These are phyloP conservation scores for Athalia circularis DNA, from an alignment of 2,888 invertebrate species.

Conservation along the genomic window DNA sequence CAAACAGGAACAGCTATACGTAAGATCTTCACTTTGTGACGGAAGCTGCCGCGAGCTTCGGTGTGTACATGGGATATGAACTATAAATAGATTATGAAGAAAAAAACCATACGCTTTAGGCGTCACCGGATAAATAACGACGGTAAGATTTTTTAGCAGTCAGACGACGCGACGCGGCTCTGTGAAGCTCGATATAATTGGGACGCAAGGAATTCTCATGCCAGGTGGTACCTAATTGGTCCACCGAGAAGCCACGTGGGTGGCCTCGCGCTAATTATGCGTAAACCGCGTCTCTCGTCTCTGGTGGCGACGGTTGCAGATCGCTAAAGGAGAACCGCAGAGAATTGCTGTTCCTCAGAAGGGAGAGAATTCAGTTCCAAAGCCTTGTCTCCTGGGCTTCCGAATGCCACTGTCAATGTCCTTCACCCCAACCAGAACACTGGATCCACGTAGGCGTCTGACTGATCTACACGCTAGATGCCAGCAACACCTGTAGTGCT, in stretches of 20 bases:
- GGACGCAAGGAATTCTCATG: conserved; percentile 58
- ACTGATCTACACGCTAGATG: neutral
- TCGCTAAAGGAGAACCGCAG: neutral
- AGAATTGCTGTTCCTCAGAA: neutral
- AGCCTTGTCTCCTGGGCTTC: conserved; percentile 7
- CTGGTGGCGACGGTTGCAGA: conserved; percentile 25
- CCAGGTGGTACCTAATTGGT: conserved; percentile 61
- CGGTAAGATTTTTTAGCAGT: conserved; percentile 37
- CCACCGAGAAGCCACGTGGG: conserved; percentile 53
- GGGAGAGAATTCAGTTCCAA: neutral
- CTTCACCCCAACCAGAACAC: neutral
- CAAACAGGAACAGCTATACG: neutral
- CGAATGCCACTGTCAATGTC: neutral
- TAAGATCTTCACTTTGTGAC: neutral
- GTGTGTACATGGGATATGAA: neutral
- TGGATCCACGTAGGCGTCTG: conserved; percentile 1
- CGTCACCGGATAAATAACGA: conserved; percentile 43
- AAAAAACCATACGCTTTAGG: conserved; percentile 38
- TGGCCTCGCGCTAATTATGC: conserved; percentile 53
- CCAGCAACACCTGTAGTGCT: conserved; percentile 6
- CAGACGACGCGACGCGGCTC: conserved; percentile 5
- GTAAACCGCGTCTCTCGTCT: conserved; percentile 27
- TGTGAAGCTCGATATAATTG: conserved; percentile 57
- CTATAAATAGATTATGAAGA: conserved; percentile 26
- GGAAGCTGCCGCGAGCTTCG: neutral